Conservation (phyloP, 2,888 invertebrate genomes). For the Metallyticus violacea region DNA sequence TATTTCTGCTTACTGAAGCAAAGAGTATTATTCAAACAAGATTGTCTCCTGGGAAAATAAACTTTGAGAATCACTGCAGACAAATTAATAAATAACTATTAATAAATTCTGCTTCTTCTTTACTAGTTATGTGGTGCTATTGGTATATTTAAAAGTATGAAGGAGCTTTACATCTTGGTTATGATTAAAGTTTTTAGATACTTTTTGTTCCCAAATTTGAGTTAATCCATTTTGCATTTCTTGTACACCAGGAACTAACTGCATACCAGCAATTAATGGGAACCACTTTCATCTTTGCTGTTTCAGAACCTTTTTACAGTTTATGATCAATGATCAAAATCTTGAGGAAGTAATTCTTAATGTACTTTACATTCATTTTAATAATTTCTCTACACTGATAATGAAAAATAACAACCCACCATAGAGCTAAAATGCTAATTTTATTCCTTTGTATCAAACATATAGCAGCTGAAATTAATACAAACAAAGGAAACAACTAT, state of each 20-base stretch:
- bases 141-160: background rate
- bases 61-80: background rate
- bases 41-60: background rate
- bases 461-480: constrained; percentile 23
- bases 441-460: constrained; percentile 25
- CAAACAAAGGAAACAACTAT: constrained; percentile 20
- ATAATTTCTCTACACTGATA: background rate
- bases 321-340: background rate
- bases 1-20: background rate
- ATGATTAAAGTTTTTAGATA: background rate
- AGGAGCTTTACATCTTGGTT: background rate
- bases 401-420: background rate
- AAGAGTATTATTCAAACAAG: background rate
- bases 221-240: background rate
- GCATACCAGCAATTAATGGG: background rate
- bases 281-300: background rate
- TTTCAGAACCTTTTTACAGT: background rate
- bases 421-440: constrained; percentile 21
- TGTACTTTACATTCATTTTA: background rate
- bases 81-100: background rate
- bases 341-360: background rate
- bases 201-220: background rate
- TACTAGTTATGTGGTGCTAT: background rate
- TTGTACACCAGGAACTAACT: background rate
- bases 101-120: too few species aligned